Conservation (phyloP, 1,140 invertebrate species). For the Dendroctonus valens region DNA sequence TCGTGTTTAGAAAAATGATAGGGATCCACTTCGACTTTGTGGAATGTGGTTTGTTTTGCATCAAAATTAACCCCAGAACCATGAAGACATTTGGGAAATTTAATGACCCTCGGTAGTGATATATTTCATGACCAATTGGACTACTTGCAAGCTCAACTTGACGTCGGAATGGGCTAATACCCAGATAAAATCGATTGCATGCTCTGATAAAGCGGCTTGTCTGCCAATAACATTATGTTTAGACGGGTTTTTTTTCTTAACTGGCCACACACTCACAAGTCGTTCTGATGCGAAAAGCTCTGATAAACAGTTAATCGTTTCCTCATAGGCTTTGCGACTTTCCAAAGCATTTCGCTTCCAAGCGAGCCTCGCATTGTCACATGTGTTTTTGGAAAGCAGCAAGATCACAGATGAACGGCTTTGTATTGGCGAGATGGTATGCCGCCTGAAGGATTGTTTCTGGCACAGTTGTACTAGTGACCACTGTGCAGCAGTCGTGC, state of each 20-base stretch:
- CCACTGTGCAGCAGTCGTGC: constrained; percentile 59
- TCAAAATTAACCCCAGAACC: constrained; percentile 65
- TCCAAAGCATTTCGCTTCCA: constrained; percentile 51
- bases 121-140: constrained; percentile 66
- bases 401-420: constrained; percentile 43
- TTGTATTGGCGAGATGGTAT: constrained; percentile 50
- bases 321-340: constrained; percentile 60
- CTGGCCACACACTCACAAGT: constrained; percentile 61
- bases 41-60: constrained; percentile 74
- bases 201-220: constrained; percentile 77
- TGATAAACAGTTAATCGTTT: constrained; percentile 63
- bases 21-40: constrained; percentile 54
- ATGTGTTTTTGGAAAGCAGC: constrained; percentile 50
- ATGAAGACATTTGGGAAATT: constrained; percentile 69
- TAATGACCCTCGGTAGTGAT: constrained; percentile 76
- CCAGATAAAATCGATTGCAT: constrained; percentile 72
- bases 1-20: constrained; percentile 34
- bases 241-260: not conserved
- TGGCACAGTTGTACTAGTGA: constrained; percentile 59
- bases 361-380: constrained; percentile 47
- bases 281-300: constrained; percentile 63
- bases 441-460: constrained; percentile 56
- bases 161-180: constrained; percentile 71
- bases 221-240: constrained; percentile 50
- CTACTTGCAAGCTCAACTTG: constrained; percentile 60